These are phyloP conservation scores for Operophtera brumata DNA, from an alignment of 2,888 invertebrate genomes.

Conservation along the genomic window DNA sequence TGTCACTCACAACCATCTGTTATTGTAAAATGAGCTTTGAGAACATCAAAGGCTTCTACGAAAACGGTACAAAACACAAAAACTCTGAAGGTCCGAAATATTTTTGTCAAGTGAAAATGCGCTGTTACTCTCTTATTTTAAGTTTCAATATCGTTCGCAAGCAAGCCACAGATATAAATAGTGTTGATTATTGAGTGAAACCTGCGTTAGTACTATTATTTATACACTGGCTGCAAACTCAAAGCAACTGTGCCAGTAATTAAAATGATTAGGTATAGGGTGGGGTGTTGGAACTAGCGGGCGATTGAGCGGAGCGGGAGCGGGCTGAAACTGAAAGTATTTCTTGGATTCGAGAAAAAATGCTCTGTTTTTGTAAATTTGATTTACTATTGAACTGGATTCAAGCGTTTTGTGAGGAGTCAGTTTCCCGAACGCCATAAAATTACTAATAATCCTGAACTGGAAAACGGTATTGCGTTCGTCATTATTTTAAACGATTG, in stretches of 20 bases:
- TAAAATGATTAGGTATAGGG: slow-evolving; percentile 65
- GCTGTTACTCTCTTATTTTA: too few species aligned
- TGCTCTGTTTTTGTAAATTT: neutral
- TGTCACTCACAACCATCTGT: neutral
- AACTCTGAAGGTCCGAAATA: neutral
- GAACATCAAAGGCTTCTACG: neutral
- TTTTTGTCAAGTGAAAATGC: neutral
- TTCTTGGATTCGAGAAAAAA: neutral
- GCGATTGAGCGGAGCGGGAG: slow-evolving; percentile 30
- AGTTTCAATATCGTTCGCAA: neutral
- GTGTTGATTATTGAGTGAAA: slow-evolving; percentile 2
- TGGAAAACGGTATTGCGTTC: too few species aligned
- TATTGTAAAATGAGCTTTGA: neutral
- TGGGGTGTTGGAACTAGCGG: slow-evolving; percentile 43
- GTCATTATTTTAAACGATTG: too few species aligned
- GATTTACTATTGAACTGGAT: too few species aligned
- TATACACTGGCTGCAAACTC: slow-evolving; percentile 57
- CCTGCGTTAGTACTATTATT: slow-evolving; percentile 3
- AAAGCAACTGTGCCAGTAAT: slow-evolving; percentile 72
- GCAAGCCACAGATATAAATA: neutral
- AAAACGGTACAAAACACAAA: neutral
- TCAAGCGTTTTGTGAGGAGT: too few species aligned
- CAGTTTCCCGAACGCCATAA: too few species aligned
- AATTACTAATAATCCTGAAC: too few species aligned
- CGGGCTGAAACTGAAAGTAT: neutral